Base-by-base conservation (phyloP, 1,140 invertebrate species). In the Drosophila subpulchrella region DNA sequence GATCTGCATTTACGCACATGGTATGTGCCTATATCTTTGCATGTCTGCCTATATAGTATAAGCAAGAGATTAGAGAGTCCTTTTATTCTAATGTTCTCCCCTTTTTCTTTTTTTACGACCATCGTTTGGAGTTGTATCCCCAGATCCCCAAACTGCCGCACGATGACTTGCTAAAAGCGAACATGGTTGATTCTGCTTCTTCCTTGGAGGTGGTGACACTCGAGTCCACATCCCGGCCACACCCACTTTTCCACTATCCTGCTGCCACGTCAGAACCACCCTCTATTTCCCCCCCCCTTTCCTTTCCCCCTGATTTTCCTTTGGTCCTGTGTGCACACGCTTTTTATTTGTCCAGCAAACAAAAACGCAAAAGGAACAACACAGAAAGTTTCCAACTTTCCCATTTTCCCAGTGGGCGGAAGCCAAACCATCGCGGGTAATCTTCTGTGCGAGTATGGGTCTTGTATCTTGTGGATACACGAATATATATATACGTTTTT, bases 391-490 rank as follows among this genome's bases (percentile, higher is more conserved):
- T 15, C 30, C 48, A 51, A 30, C 30, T 15, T 30, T 15, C 13
- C 42, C 58, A 32, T 59, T 59, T 57, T 48, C 54, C 34, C 56
- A 47, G 47, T 84, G 75, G 75, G 53, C 56, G 80, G 76, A 84
- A 72, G 75, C 74, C 78, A 68, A 57, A 78, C 70, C 60, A 57
- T 57, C 47, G 46, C 58, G 39, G 32, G 44, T 56, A 44, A 50
- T 61, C 50, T 63, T 34, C 54, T 47, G 17, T 41, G 38, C 41
- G 38, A 42, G 57, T 47, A 58, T 79, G 62, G 48, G 58, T 65
- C 44, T 51, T 72, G 71, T 86, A 86, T 79, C 82, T 86, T 72
- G 53, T 70, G 75, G 82, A 88, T 88, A 86, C 78, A 86, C 74
- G 75, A 63, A 66, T 63, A 36, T 54, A 46, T 15, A 8, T 27